Percentiles rank a stretch among this genome's conserved stretches.
phyloP scores from a whole-genome alignment of 2,113 vertebrate genomes.

The mouse (Mus musculus) region GRCm39 chr13:112027501-112028000 shows the following conservation, averaged over 20 bases:
- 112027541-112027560: background rate
- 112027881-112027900: constrained; percentile 20
- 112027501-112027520: background rate
- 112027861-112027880: background rate
- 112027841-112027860: background rate
- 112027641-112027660: background rate
- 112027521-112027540: background rate
- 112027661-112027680: background rate
- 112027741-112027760: background rate
- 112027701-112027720: background rate
- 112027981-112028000: background rate
- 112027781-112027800: background rate
- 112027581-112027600: constrained; percentile 26
- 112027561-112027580: background rate
- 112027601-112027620: background rate
- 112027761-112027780: background rate
- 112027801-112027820: background rate
- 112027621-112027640: background rate
- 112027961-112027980: background rate
- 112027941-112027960: background rate
- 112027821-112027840: background rate
- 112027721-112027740: background rate
- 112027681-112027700: background rate
- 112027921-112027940: background rate
- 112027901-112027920: constrained; percentile 19